These are phyloP conservation scores for Cataglyphis livida DNA, from an alignment of 2,888 invertebrate species.

Conservation along the genomic window DNA sequence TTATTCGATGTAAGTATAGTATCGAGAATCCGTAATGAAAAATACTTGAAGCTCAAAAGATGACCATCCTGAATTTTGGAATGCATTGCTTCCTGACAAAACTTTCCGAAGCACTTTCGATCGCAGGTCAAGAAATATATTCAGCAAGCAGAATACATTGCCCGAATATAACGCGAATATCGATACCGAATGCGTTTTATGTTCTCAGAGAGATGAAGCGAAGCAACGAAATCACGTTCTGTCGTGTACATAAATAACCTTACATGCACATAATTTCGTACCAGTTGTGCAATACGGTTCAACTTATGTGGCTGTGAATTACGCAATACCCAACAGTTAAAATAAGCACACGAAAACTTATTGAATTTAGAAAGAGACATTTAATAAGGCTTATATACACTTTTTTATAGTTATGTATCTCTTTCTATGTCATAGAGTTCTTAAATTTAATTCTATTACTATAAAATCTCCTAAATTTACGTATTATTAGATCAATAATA, in stretches of 20 bases:
- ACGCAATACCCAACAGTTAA: constrained; percentile 40
- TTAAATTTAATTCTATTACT: neutral
- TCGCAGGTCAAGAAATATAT: constrained; percentile 44
- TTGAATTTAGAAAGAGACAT: constrained; percentile 44
- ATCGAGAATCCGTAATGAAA: neutral
- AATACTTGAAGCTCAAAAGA: constrained; percentile 26
- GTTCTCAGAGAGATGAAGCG: constrained; percentile 53
- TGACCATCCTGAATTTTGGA: constrained; percentile 46
- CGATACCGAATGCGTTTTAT: constrained; percentile 65
- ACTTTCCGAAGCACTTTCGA: constrained; percentile 38
- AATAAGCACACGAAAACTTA: constrained; percentile 15
- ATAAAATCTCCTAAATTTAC: neutral
- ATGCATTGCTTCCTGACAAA: constrained; percentile 29
- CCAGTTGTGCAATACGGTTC: constrained; percentile 37
- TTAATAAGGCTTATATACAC: constrained; percentile 35
- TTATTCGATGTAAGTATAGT: neutral
- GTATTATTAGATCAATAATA: neutral
- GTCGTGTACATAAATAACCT: constrained; percentile 66
- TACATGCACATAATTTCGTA: constrained; percentile 62
- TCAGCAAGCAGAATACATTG: constrained; percentile 53
- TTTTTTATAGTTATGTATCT: neutral
- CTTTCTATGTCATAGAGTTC: neutral
- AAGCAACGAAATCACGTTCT: constrained; percentile 39
- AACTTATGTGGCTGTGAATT: constrained; percentile 55
- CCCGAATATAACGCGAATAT: constrained; percentile 64